These are phyloP conservation scores for Leptinotarsa tumamoca DNA, from an alignment of 2,888 invertebrate species.

Conservation along the genomic window DNA sequence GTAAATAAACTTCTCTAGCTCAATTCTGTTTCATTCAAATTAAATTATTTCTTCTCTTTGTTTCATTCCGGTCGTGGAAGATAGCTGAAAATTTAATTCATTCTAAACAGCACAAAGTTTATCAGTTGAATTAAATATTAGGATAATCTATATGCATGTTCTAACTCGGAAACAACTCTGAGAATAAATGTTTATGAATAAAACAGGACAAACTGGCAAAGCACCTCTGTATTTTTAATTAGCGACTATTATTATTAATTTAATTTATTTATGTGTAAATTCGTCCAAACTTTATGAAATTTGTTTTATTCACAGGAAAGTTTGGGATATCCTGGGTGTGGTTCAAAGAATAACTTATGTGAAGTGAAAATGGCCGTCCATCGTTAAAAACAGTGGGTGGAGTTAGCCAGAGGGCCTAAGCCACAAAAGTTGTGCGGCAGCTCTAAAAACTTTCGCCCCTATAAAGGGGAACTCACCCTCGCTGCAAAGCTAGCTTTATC, in stretches of 20 bases:
- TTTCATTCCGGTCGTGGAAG: not conserved
- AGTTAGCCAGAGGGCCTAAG: constrained; percentile 63
- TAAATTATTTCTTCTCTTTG: constrained; percentile 7
- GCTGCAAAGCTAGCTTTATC: constrained; percentile 61
- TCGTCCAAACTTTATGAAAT: constrained; percentile 49
- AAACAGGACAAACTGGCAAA: constrained; percentile 43
- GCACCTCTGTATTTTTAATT: constrained; percentile 47
- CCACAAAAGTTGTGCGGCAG: constrained; percentile 67
- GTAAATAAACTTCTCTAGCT: not conserved
- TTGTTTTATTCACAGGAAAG: constrained; percentile 49
- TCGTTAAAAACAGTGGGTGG: constrained; percentile 66
- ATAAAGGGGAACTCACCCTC: constrained; percentile 53
- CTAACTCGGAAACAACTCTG: constrained; percentile 46
- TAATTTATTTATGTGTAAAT: constrained; percentile 53
- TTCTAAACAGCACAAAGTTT: constrained; percentile 17
- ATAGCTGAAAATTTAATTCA: constrained; percentile 10
- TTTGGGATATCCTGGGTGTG: constrained; percentile 58
- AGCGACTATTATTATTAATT: constrained; percentile 52
- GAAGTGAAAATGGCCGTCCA: constrained; percentile 67
- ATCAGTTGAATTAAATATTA: constrained; percentile 31
- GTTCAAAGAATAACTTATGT: constrained; percentile 65
- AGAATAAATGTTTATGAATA: constrained; percentile 48
- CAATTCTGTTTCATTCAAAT: not conserved
- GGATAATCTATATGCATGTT: constrained; percentile 34
- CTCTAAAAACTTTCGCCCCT: constrained; percentile 65